Conservation (phyloP, 2,888 invertebrate species). For the Lasioglossum lativentre region DNA sequence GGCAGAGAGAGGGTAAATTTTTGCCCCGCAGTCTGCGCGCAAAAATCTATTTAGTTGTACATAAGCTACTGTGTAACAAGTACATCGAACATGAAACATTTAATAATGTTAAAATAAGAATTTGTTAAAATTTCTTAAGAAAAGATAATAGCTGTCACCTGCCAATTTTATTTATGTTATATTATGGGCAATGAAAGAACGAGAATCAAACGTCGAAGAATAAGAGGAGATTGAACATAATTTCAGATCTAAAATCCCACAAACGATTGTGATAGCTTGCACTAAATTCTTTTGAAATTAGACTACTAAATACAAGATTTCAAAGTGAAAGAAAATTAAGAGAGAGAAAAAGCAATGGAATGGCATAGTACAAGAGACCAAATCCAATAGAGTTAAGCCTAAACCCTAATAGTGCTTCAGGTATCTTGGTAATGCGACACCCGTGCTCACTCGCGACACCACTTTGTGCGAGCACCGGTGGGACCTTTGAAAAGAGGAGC, state of each 20-base stretch:
- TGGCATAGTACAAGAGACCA: neutral
- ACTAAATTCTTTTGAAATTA: neutral
- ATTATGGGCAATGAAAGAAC: neutral
- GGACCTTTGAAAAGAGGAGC: neutral
- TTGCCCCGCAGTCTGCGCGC: too few relatives aligned
- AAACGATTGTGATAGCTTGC: neutral
- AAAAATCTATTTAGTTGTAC: too few relatives aligned
- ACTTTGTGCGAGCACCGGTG: neutral
- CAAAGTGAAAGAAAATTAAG: neutral
- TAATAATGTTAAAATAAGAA: too few relatives aligned
- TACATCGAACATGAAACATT: too few relatives aligned
- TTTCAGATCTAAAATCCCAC: neutral
- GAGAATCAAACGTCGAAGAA: neutral
- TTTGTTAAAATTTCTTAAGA: too few relatives aligned
- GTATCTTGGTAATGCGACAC: neutral
- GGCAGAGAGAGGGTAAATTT: too few relatives aligned
- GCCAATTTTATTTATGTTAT: too few relatives aligned
- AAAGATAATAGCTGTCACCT: too few relatives aligned
- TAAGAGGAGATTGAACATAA: neutral
- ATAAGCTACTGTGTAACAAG: too few relatives aligned
- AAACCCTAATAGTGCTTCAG: neutral
- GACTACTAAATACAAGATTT: neutral
- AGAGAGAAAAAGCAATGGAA: neutral
- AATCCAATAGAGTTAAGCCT: neutral
- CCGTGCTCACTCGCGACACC: neutral